Evolutionary conservation across 53 echinoderm and acorn worm genomes (phyloP), one percentile per base, ranked within the genome.

Genomic region (Echinometra lucunter): DNA sequence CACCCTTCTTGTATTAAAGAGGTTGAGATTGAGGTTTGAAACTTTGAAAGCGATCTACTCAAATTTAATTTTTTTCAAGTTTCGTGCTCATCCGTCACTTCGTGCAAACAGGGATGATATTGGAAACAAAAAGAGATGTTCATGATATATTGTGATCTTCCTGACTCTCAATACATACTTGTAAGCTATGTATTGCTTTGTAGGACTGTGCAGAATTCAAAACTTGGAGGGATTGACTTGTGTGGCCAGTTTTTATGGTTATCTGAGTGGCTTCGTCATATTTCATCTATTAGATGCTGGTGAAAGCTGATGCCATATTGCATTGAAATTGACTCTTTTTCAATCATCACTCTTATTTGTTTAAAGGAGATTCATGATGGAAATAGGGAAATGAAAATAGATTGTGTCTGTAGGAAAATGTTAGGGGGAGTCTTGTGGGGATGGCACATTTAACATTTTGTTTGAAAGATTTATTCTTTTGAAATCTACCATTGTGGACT

Each of bases 291-390:
- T 89, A 58, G 34, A 37, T 17, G 58, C 21, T 19, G 21, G 23
- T 89, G 89, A 89, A 89, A 89, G 89, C 17, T 34, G 58, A 89
- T 89, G 89, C 89, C 60, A 85, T 85, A 47, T 85, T 47, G 85
- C 45, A 85, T 85, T 85, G 85, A 85, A 85, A 35, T 85, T 12
- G 49, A 85, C 85, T 47, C 45, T 85, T 85, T 85, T 85, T 85
- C 85, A 85, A 85, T 85, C 85, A 85, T 85, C 85, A 49, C 85
- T 47, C 85, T n/a, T 49, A 85, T 85, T 85, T 85, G 85, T n/a
- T 45, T 85, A 85, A 35, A 47, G 32, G n/a, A 6, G 15, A 45
- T 2, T 49, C 2, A 30, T 2, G n/a, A n/a, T n/a, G n/a, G n/a
- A n/a, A 85, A 49, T 49, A 85, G 44, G 28, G n/a, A 47, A 85